Evolutionary conservation across 2,113 vertebrate genomes (phyloP).

Genomic region (Eurypyga helias): DNA sequence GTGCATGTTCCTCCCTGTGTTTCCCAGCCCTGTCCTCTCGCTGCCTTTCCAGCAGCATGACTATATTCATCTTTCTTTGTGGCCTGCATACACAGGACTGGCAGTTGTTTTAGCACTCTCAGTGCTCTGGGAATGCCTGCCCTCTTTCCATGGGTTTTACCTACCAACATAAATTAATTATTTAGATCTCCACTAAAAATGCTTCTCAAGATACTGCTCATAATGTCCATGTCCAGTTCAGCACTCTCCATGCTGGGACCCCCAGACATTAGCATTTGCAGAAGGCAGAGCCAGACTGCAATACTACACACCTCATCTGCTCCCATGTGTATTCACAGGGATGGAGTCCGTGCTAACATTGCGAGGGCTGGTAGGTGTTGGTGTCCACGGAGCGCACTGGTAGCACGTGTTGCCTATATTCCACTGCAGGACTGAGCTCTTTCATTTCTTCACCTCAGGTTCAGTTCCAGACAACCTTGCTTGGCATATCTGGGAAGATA

Average conservation of each 20-base stretch:
- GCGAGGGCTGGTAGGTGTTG: neutral
- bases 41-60: neutral
- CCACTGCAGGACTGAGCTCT: neutral
- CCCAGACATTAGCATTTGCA: no score
- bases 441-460: neutral
- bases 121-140: neutral
- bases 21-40: neutral
- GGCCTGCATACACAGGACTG: neutral
- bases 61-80: neutral
- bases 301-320: neutral
- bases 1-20: fast-evolving
- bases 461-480: neutral
- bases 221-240: neutral
- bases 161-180: neutral
- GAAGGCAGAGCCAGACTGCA: neutral
- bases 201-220: neutral
- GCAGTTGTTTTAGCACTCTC: no score
- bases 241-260: neutral
- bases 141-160: neutral
- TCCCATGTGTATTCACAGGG: neutral
- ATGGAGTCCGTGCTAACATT: neutral
- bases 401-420: neutral
- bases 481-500: neutral
- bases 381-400: fast-evolving
- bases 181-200: neutral